phyloP scores from a whole-genome alignment of 2,113 vertebrate genomes.

The Lasiurus cinereus region DNA sequence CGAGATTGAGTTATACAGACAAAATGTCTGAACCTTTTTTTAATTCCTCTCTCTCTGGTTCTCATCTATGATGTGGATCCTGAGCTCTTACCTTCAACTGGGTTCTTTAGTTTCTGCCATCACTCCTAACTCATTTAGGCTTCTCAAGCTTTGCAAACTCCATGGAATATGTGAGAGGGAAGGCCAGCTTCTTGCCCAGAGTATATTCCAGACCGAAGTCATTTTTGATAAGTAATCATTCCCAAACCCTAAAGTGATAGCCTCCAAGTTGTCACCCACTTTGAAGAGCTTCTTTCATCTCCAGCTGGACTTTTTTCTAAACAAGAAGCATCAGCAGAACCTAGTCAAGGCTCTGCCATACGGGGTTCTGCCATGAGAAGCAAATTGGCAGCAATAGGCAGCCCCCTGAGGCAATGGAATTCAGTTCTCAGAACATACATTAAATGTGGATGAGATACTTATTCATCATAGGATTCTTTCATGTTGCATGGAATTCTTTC shows the following conservation, averaged over 20 bases:
- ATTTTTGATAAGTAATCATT: constrained; percentile 83
- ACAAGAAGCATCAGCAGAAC: constrained; percentile 77
- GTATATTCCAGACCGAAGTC: constrained; percentile 82
- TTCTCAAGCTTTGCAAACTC: constrained; percentile 77
- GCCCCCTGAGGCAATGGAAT: constrained; percentile 73
- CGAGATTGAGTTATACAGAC: constrained; percentile 48
- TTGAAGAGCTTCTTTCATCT: constrained; percentile 87
- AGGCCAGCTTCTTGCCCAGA: constrained; percentile 79
- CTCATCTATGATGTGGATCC: constrained; percentile 29
- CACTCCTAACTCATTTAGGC: constrained; percentile 69
- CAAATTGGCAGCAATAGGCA: constrained; percentile 84
- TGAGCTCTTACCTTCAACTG: constrained; percentile 47
- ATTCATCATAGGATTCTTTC: constrained; percentile 80
- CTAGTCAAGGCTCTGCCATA: constrained; percentile 72
- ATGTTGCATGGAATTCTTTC: constrained; percentile 79
- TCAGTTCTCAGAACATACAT: constrained; percentile 80
- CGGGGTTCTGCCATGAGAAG: constrained; percentile 76
- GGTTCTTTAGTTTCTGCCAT: constrained; percentile 56
- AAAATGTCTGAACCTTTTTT: constrained; percentile 59
- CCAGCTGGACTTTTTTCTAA: constrained; percentile 83
- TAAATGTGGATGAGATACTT: constrained; percentile 77
- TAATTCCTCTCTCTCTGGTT: constrained; percentile 33
- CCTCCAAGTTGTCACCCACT: constrained; percentile 82
- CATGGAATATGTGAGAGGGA: constrained; percentile 65
- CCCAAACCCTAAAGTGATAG: constrained; percentile 80